Percentiles rank a stretch among this genome's conserved stretches.
Evolutionary conservation across 2,888 invertebrate species (phyloP).

Genomic region (Cryptocephalus moraei): DNA sequence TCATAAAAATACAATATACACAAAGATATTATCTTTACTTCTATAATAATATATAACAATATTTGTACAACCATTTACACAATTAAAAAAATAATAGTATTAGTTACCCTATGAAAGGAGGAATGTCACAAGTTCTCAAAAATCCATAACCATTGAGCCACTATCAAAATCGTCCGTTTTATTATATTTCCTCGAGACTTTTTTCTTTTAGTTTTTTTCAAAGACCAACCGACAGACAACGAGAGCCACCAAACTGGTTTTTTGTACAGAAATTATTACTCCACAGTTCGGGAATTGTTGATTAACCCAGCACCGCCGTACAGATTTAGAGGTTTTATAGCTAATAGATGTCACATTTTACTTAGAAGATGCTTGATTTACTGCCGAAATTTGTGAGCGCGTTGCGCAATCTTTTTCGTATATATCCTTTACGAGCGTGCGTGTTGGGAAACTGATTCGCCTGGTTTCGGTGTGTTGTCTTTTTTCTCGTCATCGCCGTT

Average conservation of each 20-base stretch:
- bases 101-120: constrained; percentile 5
- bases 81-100: constrained; percentile 18
- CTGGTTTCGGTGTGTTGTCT: too few relatives aligned
- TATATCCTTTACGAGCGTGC: too few relatives aligned
- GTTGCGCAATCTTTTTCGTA: too few relatives aligned
- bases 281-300: constrained; percentile 6
- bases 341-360: constrained; percentile 4
- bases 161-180: constrained; percentile 9
- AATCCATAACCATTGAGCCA: constrained; percentile 9
- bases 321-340: constrained; percentile 3
- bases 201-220: too few relatives aligned
- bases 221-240: too few relatives aligned
- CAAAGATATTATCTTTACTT: constrained; percentile 24
- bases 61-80: constrained; percentile 26
- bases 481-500: too few relatives aligned
- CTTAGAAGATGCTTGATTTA: neutral
- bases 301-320: constrained; percentile 5
- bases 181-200: constrained; percentile 1
- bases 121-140: constrained; percentile 2
- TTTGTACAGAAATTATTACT: constrained; percentile 13
- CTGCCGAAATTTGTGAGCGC: neutral
- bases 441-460: too few relatives aligned
- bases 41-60: constrained; percentile 25
- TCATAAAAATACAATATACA: constrained; percentile 31
- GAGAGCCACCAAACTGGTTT: constrained; percentile 9